These are phyloP conservation scores for Gymnoscopelus braueri DNA, from an alignment of 2,797 vertebrate genomes.

Conservation along the genomic window DNA sequence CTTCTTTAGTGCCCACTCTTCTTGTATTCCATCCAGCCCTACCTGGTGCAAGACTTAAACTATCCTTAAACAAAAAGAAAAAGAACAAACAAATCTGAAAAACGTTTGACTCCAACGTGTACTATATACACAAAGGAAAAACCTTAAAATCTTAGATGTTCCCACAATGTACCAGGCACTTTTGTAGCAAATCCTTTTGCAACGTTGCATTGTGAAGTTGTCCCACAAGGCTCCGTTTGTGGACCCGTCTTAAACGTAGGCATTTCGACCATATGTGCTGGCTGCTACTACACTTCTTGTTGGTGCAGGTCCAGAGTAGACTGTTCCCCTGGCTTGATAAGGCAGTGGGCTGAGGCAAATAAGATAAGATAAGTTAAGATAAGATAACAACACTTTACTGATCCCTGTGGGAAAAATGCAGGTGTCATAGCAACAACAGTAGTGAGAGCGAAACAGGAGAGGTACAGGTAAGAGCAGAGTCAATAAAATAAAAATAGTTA, in stretches of 20 bases:
- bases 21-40: not conserved
- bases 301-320: slow-evolving; percentile 71
- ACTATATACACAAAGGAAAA: not conserved
- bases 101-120: not conserved
- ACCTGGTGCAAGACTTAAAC: not conserved
- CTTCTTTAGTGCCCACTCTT: too few species aligned
- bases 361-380: not conserved
- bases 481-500: too few species aligned
- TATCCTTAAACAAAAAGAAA: not conserved
- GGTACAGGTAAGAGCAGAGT: too few species aligned
- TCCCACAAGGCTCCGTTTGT: slow-evolving; percentile 20
- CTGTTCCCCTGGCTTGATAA: slow-evolving; percentile 74
- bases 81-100: not conserved
- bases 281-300: slow-evolving; percentile 66
- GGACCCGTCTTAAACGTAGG: slow-evolving; percentile 75
- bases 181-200: not conserved
- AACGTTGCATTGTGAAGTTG: not conserved
- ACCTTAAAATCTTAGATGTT: not conserved
- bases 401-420: too few species aligned
- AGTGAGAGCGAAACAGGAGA: too few species aligned
- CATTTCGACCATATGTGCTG: slow-evolving; percentile 82
- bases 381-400: not conserved
- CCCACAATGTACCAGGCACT: not conserved
- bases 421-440: too few species aligned
- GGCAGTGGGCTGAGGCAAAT: slow-evolving; percentile 49